Evolutionary conservation across 2,888 invertebrate genomes (phyloP), one percentile per base, ranked within the genome.

Genomic region (Alviniconcha strummeri): DNA sequence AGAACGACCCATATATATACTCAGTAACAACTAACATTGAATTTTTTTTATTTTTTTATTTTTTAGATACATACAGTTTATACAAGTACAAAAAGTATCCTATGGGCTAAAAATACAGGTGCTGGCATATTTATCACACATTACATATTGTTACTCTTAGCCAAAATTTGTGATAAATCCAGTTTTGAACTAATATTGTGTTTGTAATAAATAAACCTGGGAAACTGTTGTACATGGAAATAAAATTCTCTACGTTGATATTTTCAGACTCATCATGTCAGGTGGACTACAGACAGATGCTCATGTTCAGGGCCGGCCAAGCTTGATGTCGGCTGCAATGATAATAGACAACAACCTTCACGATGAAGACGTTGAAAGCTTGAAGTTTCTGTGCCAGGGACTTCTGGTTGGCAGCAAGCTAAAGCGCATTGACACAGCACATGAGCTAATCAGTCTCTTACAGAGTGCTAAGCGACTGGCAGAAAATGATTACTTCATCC

Each of bases 301-400:
- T 1, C 3, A 54, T 2, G 36, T 11, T 82, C 67, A 55, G 76
- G 19, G 54, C 13, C 76, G 5, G 52, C 67, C 57, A 36, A 19
- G 69, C 15, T 77, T 82, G 60, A 36, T 52, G 8, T 60, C 64
- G 55, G 77, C 69, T 9, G 76, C n/a, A 9, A 77, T 82, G 82
- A 54, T 13, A 4, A 79, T 85, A 9, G 84, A 84, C 56, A 80
- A 84, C 67, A 83, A 81, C 19, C 81, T 85, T 55, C 84, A 77
- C 55, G 81, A 81, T 54, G 84, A 84, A 19, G 81, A 85, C 52
- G 78, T 84, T 1, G 81, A 83, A 52, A 75, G 74, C 56, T 19
- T 85, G 8, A 85, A 84, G 69, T 85, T 85, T 79, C 80, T 85
- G 4, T 83, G 83, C 76, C 84, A 85, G 60, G 78, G 83, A 17